Conservation (phyloP, 2,888 invertebrate genomes). For the Tetheella fluctuosa region DNA sequence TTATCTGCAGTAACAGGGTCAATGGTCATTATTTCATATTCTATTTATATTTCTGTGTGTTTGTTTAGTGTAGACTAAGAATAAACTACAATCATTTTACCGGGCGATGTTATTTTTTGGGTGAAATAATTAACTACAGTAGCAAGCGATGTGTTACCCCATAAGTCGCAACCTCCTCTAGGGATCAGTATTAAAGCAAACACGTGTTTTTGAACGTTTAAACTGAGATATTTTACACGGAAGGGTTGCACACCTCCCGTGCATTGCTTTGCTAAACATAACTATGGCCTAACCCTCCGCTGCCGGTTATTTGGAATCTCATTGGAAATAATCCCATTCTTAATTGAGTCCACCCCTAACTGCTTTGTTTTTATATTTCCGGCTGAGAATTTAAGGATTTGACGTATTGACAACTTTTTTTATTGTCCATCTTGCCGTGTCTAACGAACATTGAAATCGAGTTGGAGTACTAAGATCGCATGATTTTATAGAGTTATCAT, state of each 20-base stretch:
- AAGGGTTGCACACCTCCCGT: conserved; percentile 72
- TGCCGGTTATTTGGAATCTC: conserved; percentile 55
- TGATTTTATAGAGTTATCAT: conserved; percentile 56
- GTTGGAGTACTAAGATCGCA: conserved; percentile 69
- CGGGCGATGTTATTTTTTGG: conserved; percentile 11
- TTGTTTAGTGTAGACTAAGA: neutral
- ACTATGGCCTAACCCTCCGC: conserved; percentile 49
- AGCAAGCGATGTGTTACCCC: conserved; percentile 65
- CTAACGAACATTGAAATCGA: conserved; percentile 61
- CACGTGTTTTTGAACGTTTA: conserved; percentile 77
- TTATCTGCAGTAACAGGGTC: no score
- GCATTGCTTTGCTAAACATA: conserved; percentile 75
- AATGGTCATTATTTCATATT: no score
- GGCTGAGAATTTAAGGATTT: conserved; percentile 49
- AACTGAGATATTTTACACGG: conserved; percentile 76
- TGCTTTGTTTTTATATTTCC: conserved; percentile 75
- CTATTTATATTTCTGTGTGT: no score
- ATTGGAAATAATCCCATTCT: conserved; percentile 72
- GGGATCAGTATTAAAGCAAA: conserved; percentile 72
- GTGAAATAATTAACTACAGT: conserved; percentile 57
- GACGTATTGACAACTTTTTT: conserved; percentile 58
- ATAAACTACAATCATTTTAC: neutral
- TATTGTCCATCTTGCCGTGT: conserved; percentile 40
- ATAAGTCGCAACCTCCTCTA: conserved; percentile 44
- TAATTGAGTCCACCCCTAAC: conserved; percentile 65